Evolutionary conservation across 2,888 invertebrate species (phyloP).

Genomic region (Dermolepida albohirtum): DNA sequence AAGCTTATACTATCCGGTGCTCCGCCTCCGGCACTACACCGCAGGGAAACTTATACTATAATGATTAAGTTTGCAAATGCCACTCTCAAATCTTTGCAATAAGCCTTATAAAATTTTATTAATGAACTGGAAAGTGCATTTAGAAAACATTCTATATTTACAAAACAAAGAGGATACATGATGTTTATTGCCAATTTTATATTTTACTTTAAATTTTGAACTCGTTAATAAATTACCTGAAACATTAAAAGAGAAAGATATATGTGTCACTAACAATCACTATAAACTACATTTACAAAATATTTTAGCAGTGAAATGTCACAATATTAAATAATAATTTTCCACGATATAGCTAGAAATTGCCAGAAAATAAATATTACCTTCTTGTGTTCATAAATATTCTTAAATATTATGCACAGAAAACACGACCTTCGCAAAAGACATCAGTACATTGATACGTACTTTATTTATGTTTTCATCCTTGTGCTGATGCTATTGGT

Average conservation of each 20-base stretch:
- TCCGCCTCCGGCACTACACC: no score
- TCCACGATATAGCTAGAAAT: not conserved
- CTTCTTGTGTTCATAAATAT: conserved; percentile 9
- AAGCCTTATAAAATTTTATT: no score
- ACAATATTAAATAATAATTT: conserved; percentile 9
- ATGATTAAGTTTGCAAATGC: no score
- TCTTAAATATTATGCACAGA: not conserved
- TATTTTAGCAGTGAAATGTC: conserved; percentile 14
- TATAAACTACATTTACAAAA: conserved; percentile 25
- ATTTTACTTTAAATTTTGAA: not conserved
- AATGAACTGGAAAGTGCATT: no score
- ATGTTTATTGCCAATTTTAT: no score
- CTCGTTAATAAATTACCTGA: conserved; percentile 9
- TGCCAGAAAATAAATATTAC: conserved; percentile 3
- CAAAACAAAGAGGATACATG: no score
- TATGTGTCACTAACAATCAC: conserved; percentile 8
- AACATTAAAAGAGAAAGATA: conserved; percentile 7
- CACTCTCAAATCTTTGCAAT: no score
- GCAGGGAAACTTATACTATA: no score
- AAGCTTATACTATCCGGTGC: no score
- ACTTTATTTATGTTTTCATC: conserved; percentile 2
- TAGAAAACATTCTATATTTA: no score
- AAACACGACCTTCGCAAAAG: no score
- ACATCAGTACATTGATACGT: not conserved
- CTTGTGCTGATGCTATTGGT: not conserved